Evolutionary conservation across 1,140 invertebrate species (phyloP).

Genomic region (Magallana angulata): DNA sequence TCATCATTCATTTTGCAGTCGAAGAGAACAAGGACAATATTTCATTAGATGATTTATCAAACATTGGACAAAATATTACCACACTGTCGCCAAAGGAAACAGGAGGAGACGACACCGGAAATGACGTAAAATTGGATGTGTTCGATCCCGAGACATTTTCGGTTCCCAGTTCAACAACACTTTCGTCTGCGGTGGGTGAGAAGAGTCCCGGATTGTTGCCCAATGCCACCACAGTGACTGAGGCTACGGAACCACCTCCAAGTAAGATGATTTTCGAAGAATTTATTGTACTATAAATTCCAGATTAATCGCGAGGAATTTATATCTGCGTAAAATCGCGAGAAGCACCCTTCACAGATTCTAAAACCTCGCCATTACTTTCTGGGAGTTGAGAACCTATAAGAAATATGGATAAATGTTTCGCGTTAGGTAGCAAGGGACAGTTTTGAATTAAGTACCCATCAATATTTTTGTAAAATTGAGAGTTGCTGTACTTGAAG

Average conservation of each 20-base stretch:
- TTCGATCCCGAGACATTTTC: conserved; percentile 2
- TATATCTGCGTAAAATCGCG: too few relatives aligned
- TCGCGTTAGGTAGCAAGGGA: too few relatives aligned
- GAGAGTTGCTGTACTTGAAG: too few relatives aligned
- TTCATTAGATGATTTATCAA: not conserved
- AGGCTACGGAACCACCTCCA: not conserved
- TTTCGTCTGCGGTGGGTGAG: not conserved
- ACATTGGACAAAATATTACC: not conserved
- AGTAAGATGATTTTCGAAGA: not conserved
- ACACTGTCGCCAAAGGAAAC: not conserved
- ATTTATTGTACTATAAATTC: too few relatives aligned
- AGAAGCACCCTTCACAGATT: too few relatives aligned
- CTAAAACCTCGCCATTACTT: too few relatives aligned
- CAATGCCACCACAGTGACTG: not conserved
- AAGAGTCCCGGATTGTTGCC: not conserved
- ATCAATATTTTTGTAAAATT: too few relatives aligned
- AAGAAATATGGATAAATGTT: too few relatives aligned
- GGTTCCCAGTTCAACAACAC: not conserved
- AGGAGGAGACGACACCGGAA: not conserved
- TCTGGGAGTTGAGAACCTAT: too few relatives aligned
- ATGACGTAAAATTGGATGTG: not conserved
- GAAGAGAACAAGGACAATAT: conserved; percentile 4
- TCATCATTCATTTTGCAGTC: not conserved
- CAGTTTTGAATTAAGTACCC: too few relatives aligned
- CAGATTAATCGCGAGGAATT: too few relatives aligned